Conservation (phyloP, 2,888 invertebrate genomes). For the Xestia rhomboidea region DNA sequence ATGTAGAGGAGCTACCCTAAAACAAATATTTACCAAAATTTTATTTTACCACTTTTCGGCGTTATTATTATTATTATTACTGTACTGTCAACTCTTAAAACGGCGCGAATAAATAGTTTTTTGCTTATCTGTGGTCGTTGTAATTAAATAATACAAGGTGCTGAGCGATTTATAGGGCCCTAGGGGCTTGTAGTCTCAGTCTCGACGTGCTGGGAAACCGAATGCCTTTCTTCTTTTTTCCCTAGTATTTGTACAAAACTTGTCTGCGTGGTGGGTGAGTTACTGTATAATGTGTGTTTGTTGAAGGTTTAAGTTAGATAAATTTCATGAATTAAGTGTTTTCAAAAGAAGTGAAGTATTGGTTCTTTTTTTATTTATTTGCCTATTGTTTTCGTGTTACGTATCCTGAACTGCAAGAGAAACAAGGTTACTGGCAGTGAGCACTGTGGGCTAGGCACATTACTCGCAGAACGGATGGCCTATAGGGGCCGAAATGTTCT, state of each 20-base stretch:
- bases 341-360: neutral
- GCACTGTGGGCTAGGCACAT: too few species aligned
- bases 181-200: conserved; percentile 57
- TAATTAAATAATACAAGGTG: conserved; percentile 83
- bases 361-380: too few species aligned
- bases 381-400: neutral
- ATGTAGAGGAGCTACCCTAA: too few species aligned
- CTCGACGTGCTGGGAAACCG: conserved; percentile 42
- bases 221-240: conserved; percentile 49
- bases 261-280: conserved; percentile 8
- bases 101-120: conserved; percentile 56
- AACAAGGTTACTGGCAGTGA: too few species aligned
- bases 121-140: conserved; percentile 69
- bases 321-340: neutral
- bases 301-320: neutral
- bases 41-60: too few species aligned
- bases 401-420: too few species aligned
- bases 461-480: too few species aligned
- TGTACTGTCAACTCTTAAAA: conserved; percentile 57
- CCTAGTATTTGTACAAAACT: conserved; percentile 11
- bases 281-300: neutral
- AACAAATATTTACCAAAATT: too few species aligned
- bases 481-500: too few species aligned
- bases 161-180: conserved; percentile 73
- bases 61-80: too few species aligned